Base-by-base conservation (phyloP, 2,113 vertebrate genomes). In the Lipophrys pholis region DNA sequence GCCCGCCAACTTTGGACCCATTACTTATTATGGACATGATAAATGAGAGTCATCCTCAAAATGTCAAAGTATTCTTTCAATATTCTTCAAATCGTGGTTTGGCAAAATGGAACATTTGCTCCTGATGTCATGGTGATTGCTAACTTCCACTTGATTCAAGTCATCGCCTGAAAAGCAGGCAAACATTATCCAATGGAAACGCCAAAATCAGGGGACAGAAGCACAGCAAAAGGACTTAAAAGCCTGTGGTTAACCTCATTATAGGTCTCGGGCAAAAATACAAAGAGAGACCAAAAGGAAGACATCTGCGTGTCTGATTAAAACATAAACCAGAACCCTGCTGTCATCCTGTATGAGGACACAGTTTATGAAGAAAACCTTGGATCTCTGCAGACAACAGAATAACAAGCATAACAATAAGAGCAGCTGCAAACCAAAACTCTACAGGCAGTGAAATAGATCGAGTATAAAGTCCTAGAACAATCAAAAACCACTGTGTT, bases 161-260 rank as follows among this genome's bases (percentile, higher is more conserved):
- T 21, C 7, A 6, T 15, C 30, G 50, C 36, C 49, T 69, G 39
- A 73, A 64, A 14, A 17, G 40, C 58, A 60, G 53, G 17, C 2
- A 60, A 40, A 45, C 17, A 11, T 52, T 5, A 14, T 38, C 2
- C 69, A 56, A 56, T 14, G 54, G 16, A 64, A 46, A 77, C 46
- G 38, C 38, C 30, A 35, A 52, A 40, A 53, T 40, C 14, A 48
- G 51, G 35, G 6, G 40, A 6, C n/a, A 16, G 6, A 51, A 11
- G 40, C 52, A 16, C 12, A 50, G 41, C 36, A 69, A 52, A 66
- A 62, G 42, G 56, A 21, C 43, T 70, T 66, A n/a, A 62, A 51
- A 74, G 48, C 36, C 4, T 30, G 40, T 11, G 16, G 43, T 57
- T 49, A 73, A 67, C 57, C 16, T 64, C 10, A 30, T 30, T 75